Conservation (phyloP, 2,797 vertebrate genomes). For the Sciurus vulgaris region DNA sequence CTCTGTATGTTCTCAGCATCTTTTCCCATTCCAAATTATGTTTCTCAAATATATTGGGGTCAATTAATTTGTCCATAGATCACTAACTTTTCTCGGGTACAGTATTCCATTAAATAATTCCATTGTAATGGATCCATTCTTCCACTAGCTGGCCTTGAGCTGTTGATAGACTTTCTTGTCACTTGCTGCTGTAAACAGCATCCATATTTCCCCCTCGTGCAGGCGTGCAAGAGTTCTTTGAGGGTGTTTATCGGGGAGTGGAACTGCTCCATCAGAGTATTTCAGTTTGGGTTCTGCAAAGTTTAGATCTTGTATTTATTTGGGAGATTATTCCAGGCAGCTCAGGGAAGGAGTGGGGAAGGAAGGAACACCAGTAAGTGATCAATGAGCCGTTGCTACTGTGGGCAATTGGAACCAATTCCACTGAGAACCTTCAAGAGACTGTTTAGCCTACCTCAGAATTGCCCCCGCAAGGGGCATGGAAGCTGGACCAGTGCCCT, state of each 20-base stretch:
- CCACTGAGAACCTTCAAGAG: background rate
- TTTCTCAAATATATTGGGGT: background rate
- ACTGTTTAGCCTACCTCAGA: background rate
- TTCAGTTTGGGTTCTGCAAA: background rate
- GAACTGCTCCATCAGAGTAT: background rate
- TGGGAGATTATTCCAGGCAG: background rate
- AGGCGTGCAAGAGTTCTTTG: background rate
- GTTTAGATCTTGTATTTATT: background rate
- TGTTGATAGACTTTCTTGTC: background rate
- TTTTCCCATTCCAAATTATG: background rate
- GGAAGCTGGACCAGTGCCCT: background rate
- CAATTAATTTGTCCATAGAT: background rate
- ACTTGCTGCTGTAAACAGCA: background rate
- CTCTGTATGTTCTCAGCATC: background rate
- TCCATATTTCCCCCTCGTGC: background rate
- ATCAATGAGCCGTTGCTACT: background rate
- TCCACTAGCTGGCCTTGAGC: background rate
- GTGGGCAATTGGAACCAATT: background rate
- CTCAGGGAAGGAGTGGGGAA: background rate
- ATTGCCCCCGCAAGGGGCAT: background rate
- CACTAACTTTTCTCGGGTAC: background rate
- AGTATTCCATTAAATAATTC: background rate
- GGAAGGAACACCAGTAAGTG: background rate
- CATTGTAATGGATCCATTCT: background rate
- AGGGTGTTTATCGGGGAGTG: background rate